These are phyloP conservation scores for Cephus nigrinus DNA, from an alignment of 2,888 invertebrate genomes.

Conservation along the genomic window DNA sequence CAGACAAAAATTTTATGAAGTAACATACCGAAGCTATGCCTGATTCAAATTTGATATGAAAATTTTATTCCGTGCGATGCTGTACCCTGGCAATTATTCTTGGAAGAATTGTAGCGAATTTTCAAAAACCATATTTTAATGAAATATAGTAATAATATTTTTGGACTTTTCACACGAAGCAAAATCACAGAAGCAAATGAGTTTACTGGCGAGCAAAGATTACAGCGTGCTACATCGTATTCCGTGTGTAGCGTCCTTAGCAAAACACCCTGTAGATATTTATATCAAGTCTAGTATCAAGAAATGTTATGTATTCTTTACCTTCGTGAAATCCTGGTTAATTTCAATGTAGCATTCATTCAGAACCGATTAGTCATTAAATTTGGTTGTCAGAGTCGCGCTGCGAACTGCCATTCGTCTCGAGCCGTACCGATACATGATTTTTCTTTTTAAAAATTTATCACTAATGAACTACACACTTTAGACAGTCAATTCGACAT, in stretches of 20 bases:
- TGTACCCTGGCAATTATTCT: not conserved
- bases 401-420: slow-evolving; percentile 2
- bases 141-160: not conserved
- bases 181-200: not conserved
- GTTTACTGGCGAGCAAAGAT: not conserved
- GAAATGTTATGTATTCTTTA: slow-evolving; percentile 63
- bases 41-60: slow-evolving; percentile 12
- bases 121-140: not conserved
- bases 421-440: not conserved
- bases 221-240: not conserved
- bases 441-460: not conserved
- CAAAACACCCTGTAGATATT: not conserved
- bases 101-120: not conserved
- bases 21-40: slow-evolving; percentile 20
- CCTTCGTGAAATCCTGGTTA: slow-evolving; percentile 67
- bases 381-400: slow-evolving; percentile 45
- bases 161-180: not conserved
- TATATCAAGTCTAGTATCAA: slow-evolving; percentile 42
- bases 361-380: slow-evolving; percentile 64
- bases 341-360: slow-evolving; percentile 65
- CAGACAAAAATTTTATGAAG: slow-evolving; percentile 28
- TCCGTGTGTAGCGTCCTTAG: not conserved
- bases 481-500: not conserved
- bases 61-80: not conserved
- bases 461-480: not conserved